phyloP scores from a whole-genome alignment of 2,888 invertebrate species.

The Mactromeris polynyma region DNA sequence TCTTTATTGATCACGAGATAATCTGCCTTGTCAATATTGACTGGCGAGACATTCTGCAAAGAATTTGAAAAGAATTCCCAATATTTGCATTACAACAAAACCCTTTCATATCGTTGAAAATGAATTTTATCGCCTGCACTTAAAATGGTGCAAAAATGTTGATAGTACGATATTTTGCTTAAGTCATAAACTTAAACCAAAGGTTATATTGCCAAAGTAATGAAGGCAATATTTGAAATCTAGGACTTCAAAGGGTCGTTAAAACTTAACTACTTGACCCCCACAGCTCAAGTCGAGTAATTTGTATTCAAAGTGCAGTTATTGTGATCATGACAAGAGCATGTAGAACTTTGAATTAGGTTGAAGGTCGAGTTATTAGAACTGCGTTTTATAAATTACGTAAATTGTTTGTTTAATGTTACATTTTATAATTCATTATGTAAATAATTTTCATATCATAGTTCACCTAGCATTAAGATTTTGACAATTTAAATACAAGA shows the following conservation, averaged over 20 bases:
- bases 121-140: slow-evolving; percentile 1
- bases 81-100: neutral
- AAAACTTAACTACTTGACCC: neutral
- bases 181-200: neutral
- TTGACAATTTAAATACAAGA: too few relatives aligned
- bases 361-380: too few relatives aligned
- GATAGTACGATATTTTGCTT: neutral
- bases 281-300: neutral
- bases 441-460: too few relatives aligned
- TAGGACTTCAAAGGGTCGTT: neutral
- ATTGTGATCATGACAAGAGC: neutral
- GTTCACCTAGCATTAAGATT: too few relatives aligned
- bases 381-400: too few relatives aligned
- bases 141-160: slow-evolving; percentile 2
- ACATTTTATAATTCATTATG: too few relatives aligned
- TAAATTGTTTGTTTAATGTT: too few relatives aligned
- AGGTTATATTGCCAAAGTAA: neutral
- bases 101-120: slow-evolving; percentile 1
- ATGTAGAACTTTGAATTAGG: too few relatives aligned
- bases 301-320: neutral
- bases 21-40: slow-evolving; percentile 1
- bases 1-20: neutral
- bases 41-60: neutral
- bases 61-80: neutral
- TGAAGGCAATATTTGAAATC: neutral